A percentile compares a stretch with the other conserved stretches of the same genome.
Evolutionary conservation across 30 jellyfish, hydroid and myxozoan genomes (phyloP).

Genomic region (Aurelia aurita complex sp. Pacific): DNA sequence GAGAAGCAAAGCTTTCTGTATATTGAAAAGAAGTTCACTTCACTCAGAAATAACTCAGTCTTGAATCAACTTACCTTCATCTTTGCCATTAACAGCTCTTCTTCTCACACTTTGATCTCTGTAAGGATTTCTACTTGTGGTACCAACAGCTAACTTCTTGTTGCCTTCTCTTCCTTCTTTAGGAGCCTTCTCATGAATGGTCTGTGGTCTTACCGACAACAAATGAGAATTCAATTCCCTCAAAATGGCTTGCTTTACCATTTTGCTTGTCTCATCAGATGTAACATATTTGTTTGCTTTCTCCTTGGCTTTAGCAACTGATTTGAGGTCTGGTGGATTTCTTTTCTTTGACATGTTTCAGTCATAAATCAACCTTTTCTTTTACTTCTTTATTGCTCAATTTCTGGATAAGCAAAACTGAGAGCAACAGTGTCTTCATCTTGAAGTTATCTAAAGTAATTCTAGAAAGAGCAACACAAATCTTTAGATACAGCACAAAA

Average conservation of each 20-base stretch:
- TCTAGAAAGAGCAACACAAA: too few relatives aligned
- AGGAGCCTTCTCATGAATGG: constrained; percentile 10
- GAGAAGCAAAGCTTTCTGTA: too few relatives aligned
- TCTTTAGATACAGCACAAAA: too few relatives aligned
- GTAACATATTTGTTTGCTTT: constrained; percentile 27
- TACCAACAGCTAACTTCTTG: neutral
- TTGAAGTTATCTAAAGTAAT: too few relatives aligned
- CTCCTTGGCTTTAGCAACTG: constrained; percentile 40
- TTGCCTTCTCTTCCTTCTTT: neutral
- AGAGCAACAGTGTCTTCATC: too few relatives aligned
- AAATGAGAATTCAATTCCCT: constrained; percentile 50
- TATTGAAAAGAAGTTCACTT: too few relatives aligned
- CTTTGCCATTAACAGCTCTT: too few relatives aligned
- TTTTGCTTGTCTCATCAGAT: constrained; percentile 33
- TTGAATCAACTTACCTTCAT: too few relatives aligned
- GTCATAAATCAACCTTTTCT: neutral
- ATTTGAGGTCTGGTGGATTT: constrained; percentile 33
- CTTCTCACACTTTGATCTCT: neutral
- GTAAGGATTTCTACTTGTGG: neutral
- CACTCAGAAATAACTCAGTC: too few relatives aligned
- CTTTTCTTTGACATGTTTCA: neutral
- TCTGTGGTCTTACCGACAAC: constrained; percentile 49
- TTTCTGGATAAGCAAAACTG: too few relatives aligned
- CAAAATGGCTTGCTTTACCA: constrained; percentile 38
- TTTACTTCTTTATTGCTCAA: too few relatives aligned